These are phyloP conservation scores for Fissipunctia ypsillon DNA, from an alignment of 2,888 invertebrate species.

Conservation along the genomic window DNA sequence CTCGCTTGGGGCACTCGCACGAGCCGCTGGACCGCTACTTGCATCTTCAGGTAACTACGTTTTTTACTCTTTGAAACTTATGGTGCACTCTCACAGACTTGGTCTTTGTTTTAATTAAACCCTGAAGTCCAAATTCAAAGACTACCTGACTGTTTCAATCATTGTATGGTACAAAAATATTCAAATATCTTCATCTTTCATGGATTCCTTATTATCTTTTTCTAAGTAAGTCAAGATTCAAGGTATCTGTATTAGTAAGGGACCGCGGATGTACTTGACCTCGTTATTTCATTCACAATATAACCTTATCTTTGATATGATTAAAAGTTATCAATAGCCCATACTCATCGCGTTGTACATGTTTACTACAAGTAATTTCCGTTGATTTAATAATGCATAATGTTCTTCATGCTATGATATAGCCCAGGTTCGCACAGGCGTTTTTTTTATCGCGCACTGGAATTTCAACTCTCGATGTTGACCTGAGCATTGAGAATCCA, in stretches of 20 bases:
- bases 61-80: not conserved
- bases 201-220: constrained; percentile 10
- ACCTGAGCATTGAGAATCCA: not conserved
- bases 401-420: not conserved
- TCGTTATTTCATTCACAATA: constrained; percentile 41
- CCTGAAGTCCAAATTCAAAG: not conserved
- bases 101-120: too few species aligned
- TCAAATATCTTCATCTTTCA: constrained; percentile 5
- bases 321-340: constrained; percentile 36
- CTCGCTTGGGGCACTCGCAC: constrained; percentile 97
- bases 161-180: constrained; percentile 5
- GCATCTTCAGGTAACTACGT: constrained; percentile 93
- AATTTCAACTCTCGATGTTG: not conserved
- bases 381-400: not conserved
- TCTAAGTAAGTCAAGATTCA: constrained; percentile 2
- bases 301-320: constrained; percentile 32
- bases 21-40: constrained; percentile 97
- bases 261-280: constrained; percentile 37
- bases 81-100: too few species aligned
- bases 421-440: not conserved
- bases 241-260: constrained; percentile 22
- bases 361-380: constrained; percentile 1
- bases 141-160: not conserved
- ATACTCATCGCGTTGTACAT: constrained; percentile 13
- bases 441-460: not conserved